Evolutionary conservation across 2,113 vertebrate species (phyloP), one percentile per base, ranked within the genome.

Genomic region (Equus quagga): DNA sequence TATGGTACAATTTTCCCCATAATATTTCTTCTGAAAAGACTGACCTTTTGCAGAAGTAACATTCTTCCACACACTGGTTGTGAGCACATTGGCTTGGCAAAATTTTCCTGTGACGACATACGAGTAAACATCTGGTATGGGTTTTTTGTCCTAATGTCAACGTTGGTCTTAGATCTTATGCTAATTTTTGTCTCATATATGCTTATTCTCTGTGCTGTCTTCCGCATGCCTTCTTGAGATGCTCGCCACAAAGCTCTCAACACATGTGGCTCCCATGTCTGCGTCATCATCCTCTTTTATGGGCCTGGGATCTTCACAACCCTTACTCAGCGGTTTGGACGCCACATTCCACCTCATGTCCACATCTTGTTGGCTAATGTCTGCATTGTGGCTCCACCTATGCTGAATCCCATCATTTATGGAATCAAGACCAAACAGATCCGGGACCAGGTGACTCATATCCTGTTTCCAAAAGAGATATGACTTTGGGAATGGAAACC

Each of bases 241-340:
- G 98, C 98, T 89, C 94, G 96, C 10, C 90, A 96, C 14, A 98
- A 97, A 62, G 96, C 95, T 11, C 96, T 98, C 46, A 94, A 98
- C 75, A 98, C 98, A 8, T 98, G 98, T 8, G 0, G 97, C 6
- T 97, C 98, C 80, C 98, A 98, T 23, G 41, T 98, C 80, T 98
- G 98, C 0, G 83, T 95, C 64, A 98, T 98, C 41, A 87, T 98
- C 65, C 95, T 92, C 49, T 99, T 98, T 96, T 98, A 98, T 0
- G 88, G 98, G 72, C 98, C 98, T 31, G 96, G 98, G 8, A 96
- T 98, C 0, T 97, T 98, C 69, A 96, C 98, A 2, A 83, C 92
- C 0, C 84, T 98, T 80, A 96, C 95, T 65, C 97, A 98, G 79
- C 46, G 94, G 8, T 98, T 98, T 1, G 97, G 97, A 13, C 92